A percentile compares a stretch with the other conserved stretches of the same genome.
phyloP scores from a whole-genome alignment of 2,888 invertebrate species.

The Apotomis capreana region DNA sequence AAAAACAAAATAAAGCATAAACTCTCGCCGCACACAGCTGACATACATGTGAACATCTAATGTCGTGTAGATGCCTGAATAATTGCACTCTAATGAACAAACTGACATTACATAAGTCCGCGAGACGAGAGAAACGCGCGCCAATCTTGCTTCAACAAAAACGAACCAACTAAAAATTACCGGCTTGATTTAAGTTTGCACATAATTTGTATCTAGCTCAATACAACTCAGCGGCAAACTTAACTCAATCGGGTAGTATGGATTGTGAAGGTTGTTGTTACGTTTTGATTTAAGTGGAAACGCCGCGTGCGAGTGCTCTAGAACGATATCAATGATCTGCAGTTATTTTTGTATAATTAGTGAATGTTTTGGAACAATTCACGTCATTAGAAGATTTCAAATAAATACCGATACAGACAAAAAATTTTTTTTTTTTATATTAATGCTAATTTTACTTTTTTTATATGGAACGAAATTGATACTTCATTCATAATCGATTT shows the following conservation, averaged over 20 bases:
- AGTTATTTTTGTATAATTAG: background rate
- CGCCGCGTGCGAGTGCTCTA: background rate
- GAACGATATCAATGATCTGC: background rate
- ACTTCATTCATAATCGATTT: too few species aligned
- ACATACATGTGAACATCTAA: background rate
- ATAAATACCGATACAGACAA: background rate
- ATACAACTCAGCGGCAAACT: background rate
- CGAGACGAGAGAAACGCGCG: slow-evolving; percentile 19
- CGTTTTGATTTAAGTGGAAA: background rate
- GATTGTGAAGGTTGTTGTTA: background rate
- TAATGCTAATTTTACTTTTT: too few species aligned
- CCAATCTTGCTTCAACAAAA: background rate
- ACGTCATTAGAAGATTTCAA: background rate
- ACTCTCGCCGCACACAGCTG: background rate
- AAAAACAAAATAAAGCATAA: background rate
- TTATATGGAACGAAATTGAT: too few species aligned
- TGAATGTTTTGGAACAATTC: background rate
- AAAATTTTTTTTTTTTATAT: too few species aligned
- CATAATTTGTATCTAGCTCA: background rate
- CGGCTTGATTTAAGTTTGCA: background rate
- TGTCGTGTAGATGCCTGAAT: slow-evolving; percentile 18
- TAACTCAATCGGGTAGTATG: background rate
- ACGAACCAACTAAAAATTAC: background rate
- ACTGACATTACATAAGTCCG: slow-evolving; percentile 22
- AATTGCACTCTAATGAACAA: slow-evolving; percentile 27